Percentiles rank a stretch among this genome's conserved stretches.
These are phyloP conservation scores for Lepisosteus osseus DNA, from an alignment of 2,113 vertebrate species.

Conservation along the genomic window DNA sequence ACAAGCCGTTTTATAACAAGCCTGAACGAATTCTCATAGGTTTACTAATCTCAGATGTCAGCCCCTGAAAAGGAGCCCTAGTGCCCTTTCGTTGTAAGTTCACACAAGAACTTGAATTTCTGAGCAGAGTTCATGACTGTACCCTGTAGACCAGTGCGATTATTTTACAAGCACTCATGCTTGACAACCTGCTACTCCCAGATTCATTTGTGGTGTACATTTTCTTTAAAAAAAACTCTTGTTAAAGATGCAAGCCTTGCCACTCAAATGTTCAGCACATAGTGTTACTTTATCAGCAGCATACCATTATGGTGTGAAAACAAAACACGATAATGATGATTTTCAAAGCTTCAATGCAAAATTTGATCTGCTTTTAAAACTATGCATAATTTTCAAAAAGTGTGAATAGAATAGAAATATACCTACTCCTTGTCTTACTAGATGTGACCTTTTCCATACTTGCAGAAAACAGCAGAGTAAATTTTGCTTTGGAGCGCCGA, in stretches of 20 bases:
- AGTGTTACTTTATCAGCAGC: conserved; percentile 13
- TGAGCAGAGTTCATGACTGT: background rate
- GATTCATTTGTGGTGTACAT: conserved; percentile 28
- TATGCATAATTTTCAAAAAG: conserved; percentile 16
- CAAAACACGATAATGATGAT: conserved; percentile 14
- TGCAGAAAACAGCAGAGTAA: conserved; percentile 23
- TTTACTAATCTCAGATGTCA: background rate
- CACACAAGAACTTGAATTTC: background rate
- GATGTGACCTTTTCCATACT: background rate
- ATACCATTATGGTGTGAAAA: conserved; percentile 13
- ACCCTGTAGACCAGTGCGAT: background rate
- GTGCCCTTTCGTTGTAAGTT: background rate
- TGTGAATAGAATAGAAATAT: too few species aligned
- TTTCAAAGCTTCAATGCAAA: conserved; percentile 17
- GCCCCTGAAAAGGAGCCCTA: background rate
- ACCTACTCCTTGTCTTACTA: too few species aligned
- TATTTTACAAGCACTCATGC: conserved; percentile 14
- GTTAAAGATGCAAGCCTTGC: conserved; percentile 14
- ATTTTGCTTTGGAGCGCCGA: conserved; percentile 50
- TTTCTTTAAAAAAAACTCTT: conserved; percentile 30
- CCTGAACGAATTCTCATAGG: background rate
- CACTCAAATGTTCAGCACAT: conserved; percentile 4
- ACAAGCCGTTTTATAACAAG: background rate
- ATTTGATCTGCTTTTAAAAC: conserved; percentile 25
- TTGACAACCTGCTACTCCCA: conserved; percentile 20